phyloP scores from a whole-genome alignment of 2,113 vertebrate genomes.

The Chlorodrepanis virens region DNA sequence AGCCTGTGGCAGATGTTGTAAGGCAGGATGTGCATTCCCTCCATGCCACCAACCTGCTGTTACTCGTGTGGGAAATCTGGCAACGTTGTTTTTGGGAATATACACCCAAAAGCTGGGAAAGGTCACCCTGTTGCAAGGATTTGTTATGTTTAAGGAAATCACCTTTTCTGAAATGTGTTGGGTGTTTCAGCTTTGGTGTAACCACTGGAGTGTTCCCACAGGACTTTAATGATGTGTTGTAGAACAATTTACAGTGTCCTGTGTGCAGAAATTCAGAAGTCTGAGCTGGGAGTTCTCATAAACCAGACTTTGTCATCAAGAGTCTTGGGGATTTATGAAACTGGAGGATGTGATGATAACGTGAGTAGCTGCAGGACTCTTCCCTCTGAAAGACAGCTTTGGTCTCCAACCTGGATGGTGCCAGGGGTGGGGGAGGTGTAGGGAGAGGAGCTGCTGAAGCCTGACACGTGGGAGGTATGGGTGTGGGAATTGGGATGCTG shows the following conservation, averaged over 20 bases:
- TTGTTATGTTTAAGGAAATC: conserved; percentile 49
- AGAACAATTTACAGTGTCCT: conserved; percentile 35
- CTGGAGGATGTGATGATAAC: background rate
- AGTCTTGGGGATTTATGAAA: background rate
- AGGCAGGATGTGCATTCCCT: background rate
- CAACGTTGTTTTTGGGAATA: background rate
- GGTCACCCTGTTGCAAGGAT: background rate
- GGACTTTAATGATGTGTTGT: conserved; percentile 44
- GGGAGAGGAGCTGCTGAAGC: background rate
- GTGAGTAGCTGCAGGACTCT: background rate
- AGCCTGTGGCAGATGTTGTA: background rate
- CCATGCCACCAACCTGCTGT: background rate
- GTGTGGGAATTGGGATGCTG: background rate
- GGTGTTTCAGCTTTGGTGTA: conserved; percentile 29
- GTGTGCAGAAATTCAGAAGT: background rate
- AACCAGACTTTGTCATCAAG: background rate
- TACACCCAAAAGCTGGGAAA: background rate
- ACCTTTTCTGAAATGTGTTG: conserved; percentile 52
- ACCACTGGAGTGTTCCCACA: conserved; percentile 1
- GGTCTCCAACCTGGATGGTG: background rate
- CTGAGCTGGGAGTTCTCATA: background rate
- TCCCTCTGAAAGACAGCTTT: background rate
- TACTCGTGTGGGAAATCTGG: conserved; percentile 14
- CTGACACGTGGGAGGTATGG: background rate
- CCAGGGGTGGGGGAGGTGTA: background rate